phyloP scores from a whole-genome alignment of 2,113 vertebrate species.

The Corythornis madagascariensis region DNA sequence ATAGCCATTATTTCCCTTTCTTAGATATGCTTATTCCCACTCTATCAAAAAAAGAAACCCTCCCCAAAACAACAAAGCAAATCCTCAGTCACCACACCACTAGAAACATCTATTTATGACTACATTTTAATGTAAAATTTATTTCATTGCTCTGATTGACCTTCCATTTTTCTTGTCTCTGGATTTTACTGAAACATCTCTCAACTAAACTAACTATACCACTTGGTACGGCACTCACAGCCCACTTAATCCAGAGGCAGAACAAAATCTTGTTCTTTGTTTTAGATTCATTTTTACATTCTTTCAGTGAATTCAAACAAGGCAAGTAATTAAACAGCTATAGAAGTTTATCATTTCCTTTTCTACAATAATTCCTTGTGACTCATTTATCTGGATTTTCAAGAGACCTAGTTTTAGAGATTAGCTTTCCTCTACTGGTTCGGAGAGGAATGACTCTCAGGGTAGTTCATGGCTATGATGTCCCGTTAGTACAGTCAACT shows the following conservation, averaged over 20 bases:
- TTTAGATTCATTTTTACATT: not conserved
- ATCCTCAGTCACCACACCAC: not conserved
- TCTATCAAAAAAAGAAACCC: not conserved
- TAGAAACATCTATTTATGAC: not conserved
- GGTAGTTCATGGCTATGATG: not conserved
- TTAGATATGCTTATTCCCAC: not conserved
- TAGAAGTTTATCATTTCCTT: not conserved
- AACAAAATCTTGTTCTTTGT: not conserved
- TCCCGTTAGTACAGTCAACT: not conserved
- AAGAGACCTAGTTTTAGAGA: not conserved
- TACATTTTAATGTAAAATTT: not conserved
- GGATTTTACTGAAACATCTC: not conserved
- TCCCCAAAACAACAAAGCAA: not conserved
- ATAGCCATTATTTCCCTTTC: not conserved
- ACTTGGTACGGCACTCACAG: not conserved
- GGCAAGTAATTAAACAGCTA: not conserved
- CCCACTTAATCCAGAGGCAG: not conserved
- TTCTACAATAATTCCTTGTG: not conserved
- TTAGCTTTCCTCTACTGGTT: not conserved
- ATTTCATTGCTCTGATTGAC: not conserved
- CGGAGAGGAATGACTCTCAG: not conserved
- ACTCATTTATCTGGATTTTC: not conserved
- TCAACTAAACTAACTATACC: not conserved
- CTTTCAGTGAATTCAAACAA: not conserved
- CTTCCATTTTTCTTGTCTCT: not conserved